Base-by-base conservation (phyloP, 2,888 invertebrate genomes). In the Drosophila ustulata region DNA sequence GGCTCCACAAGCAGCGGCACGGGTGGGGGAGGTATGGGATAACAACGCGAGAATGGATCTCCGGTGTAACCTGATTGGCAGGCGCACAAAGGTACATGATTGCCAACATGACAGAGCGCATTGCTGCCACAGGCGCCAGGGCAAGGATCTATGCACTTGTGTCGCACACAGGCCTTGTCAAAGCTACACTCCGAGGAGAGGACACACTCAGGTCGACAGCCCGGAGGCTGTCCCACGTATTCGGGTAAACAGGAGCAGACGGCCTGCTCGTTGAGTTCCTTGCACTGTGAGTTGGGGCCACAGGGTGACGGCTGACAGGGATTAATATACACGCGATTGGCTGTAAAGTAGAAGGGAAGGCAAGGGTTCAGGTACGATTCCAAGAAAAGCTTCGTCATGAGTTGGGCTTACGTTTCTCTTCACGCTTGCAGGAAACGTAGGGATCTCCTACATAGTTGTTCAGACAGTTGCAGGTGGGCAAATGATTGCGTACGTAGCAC, bases 281-380 rank as follows among this genome's bases (percentile, higher is more conserved):
- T 94, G 88, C 96, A 96, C 91, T 96, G 96, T 87, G 96, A 96
- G 88, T 96, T 96, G n/a, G 96, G 95, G 2, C 96, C 96, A 88
- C 96, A 96, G 0, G 96, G 96, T 51, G 95, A 94, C 52, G 95
- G 94, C 75, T 92, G 85, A 56, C 92, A 92, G 3, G 92, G 91
- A 70, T 91, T 91, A 0, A 90, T 73, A 58, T 91, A 91, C 37
- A 91, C 90, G 26, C 81, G 81, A 4, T 80, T 49, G 34, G 82
- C 82, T 82, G 49, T 13, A 63, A 79, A 46, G 30, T 18, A 43
- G 30, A 61, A 8, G 34, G 30, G 25, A 25, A 7, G n/a, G 13
- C 41, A 25, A n/a, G n/a, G 26, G 45, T 47, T 53, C 23, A 69
- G 39, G 39, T 41, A 25, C 53, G 39, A 13, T 52, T 57, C 32